phyloP scores from a whole-genome alignment of 2,113 vertebrate species.

The Malurus elegans region DNA sequence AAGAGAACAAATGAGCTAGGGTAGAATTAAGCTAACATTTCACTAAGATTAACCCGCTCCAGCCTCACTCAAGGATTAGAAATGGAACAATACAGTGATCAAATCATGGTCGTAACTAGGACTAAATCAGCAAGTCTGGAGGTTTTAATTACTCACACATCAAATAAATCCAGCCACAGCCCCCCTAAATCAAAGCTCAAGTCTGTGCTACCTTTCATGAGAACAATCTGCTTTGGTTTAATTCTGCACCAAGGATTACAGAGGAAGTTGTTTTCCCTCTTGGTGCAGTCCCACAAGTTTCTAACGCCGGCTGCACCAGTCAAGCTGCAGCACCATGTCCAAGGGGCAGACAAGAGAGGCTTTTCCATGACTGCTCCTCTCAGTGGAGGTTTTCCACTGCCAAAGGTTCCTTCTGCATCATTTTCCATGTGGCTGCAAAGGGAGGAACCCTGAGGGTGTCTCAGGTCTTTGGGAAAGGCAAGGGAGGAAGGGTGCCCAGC shows the following conservation, averaged over 20 bases:
- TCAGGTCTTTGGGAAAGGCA: rapidly evolving
- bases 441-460: background rate
- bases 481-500: background rate
- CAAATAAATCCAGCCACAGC: background rate
- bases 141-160: slow-evolving; percentile 2
- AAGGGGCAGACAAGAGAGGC: background rate
- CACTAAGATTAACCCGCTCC: slow-evolving; percentile 18
- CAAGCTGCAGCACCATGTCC: rapidly evolving
- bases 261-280: background rate
- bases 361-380: background rate
- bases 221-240: background rate
- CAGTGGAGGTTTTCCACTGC: background rate
- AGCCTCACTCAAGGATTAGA: slow-evolving; percentile 14
- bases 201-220: background rate
- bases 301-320: background rate
- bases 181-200: background rate
- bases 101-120: slow-evolving; percentile 33
- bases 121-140: slow-evolving; percentile 8
- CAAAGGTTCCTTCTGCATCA: background rate
- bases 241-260: background rate
- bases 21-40: slow-evolving; percentile 46
- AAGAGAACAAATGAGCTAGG: background rate
- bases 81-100: slow-evolving; percentile 11
- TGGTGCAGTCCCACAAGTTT: background rate
- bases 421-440: background rate